Percentiles rank a stretch among this genome's conserved stretches.
Evolutionary conservation across 2,113 vertebrate genomes (phyloP).

Genomic region (Hippolais icterina): DNA sequence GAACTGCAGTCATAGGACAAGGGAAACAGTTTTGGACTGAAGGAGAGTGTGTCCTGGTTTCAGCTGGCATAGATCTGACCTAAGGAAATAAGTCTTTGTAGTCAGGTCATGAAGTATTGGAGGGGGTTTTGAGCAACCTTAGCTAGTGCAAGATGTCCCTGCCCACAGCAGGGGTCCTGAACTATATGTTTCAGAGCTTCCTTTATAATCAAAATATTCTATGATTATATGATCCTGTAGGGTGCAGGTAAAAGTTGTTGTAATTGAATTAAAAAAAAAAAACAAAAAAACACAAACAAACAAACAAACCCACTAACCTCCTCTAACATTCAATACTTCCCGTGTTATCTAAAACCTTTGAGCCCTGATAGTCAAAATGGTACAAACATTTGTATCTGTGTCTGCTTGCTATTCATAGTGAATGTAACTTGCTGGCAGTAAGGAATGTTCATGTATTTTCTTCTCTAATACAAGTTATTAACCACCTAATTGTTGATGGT

Average conservation of each 20-base stretch:
- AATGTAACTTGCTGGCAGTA: background rate
- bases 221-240: background rate
- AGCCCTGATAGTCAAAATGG: background rate
- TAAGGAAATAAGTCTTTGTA: background rate
- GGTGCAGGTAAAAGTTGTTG: background rate
- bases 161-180: accelerated
- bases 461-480: background rate
- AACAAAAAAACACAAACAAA: background rate
- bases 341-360: background rate
- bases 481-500: background rate
- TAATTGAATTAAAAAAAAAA: too few relatives aligned
- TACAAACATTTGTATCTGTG: background rate
- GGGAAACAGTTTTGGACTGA: background rate
- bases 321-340: background rate
- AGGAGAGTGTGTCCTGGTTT: background rate
- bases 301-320: accelerated
- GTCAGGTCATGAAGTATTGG: background rate
- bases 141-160: background rate
- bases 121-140: background rate
- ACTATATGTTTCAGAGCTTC: background rate
- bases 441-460: background rate
- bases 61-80: background rate
- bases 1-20: background rate
- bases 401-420: background rate
- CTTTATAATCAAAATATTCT: background rate